These are phyloP conservation scores for Apocheima hispidaria DNA, from an alignment of 2,888 invertebrate species.

Conservation along the genomic window DNA sequence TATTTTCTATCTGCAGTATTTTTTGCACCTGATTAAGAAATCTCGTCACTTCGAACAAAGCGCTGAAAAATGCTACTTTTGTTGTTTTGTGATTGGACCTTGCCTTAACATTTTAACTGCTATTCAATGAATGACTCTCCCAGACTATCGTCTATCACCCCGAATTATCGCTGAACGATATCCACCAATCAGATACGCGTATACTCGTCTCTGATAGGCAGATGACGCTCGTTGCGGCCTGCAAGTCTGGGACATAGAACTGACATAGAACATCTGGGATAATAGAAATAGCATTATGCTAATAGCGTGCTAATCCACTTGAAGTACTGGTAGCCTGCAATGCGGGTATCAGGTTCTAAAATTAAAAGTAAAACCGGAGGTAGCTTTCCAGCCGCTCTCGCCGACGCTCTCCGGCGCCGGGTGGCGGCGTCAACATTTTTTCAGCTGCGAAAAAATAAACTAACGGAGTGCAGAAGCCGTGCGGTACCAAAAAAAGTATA, in stretches of 20 bases:
- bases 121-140: background rate
- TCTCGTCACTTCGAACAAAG: too few relatives aligned
- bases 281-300: slow-evolving; percentile 39
- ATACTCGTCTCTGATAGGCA: too few relatives aligned
- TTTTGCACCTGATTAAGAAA: too few relatives aligned
- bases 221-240: too few relatives aligned
- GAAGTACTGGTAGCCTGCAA: slow-evolving; percentile 15
- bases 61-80: too few relatives aligned
- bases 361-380: slow-evolving; percentile 74
- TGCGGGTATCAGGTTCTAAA: slow-evolving; percentile 56
- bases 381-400: slow-evolving; percentile 76
- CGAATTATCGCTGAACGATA: too few relatives aligned
- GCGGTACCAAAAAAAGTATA: background rate
- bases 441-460: background rate
- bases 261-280: background rate
- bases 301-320: slow-evolving; percentile 52
- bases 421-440: slow-evolving; percentile 59
- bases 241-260: too few relatives aligned
- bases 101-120: background rate
- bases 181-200: too few relatives aligned
- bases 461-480: background rate
- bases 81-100: too few relatives aligned
- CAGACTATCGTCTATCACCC: too few relatives aligned
- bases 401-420: slow-evolving; percentile 65
- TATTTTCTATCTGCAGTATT: too few relatives aligned